These are phyloP conservation scores for Sphenopsis melanotis DNA, from an alignment of 2,797 vertebrate species.

Conservation along the genomic window DNA sequence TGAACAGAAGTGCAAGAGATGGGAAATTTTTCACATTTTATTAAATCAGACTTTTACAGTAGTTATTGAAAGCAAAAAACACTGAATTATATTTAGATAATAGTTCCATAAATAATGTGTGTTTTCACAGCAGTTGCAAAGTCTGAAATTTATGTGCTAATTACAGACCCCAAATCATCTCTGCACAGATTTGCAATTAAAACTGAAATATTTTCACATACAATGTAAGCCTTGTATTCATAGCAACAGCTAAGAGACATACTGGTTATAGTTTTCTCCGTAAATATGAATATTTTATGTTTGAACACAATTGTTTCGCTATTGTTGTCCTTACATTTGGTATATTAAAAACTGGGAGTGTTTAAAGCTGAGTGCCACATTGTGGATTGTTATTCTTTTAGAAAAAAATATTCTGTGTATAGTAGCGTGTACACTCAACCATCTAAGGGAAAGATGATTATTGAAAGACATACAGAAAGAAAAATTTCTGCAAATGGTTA, in stretches of 20 bases:
- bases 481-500: neutral
- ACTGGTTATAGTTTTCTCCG: constrained; percentile 50
- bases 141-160: constrained; percentile 69
- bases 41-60: constrained; percentile 64
- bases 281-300: constrained; percentile 65
- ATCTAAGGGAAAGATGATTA: neutral
- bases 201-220: constrained; percentile 73
- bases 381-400: neutral
- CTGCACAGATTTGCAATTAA: constrained; percentile 68
- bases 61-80: constrained; percentile 65
- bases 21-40: constrained; percentile 57
- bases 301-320: constrained; percentile 57
- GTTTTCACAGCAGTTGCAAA: constrained; percentile 65
- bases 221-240: constrained; percentile 61
- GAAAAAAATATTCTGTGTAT: neutral
- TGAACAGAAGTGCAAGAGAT: constrained; percentile 39
- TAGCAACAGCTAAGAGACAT: constrained; percentile 58
- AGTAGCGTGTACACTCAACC: neutral
- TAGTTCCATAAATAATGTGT: constrained; percentile 69
- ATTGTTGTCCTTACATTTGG: constrained; percentile 22
- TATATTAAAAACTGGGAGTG: constrained; percentile 53
- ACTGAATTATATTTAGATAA: constrained; percentile 70
- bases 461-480: constrained; percentile 15
- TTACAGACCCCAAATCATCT: constrained; percentile 71
- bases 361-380: neutral